Conservation (phyloP, 2,888 invertebrate genomes). For the Leptopilina drosophilae region DNA sequence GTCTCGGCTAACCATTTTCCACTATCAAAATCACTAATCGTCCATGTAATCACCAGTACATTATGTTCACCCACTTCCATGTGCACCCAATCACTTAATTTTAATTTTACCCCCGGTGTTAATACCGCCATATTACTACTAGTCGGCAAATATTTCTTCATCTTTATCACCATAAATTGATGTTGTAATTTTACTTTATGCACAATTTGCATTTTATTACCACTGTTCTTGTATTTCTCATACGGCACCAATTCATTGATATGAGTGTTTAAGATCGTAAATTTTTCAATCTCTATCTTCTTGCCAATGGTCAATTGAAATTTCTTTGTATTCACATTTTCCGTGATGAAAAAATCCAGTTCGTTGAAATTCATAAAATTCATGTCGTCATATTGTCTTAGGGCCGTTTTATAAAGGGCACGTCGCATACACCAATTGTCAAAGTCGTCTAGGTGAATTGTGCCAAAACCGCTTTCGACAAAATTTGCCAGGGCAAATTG, state of each 20-base stretch:
- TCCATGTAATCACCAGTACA: not conserved
- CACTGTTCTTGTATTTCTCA: no score
- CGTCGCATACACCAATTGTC: not conserved
- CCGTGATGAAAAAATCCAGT: not conserved
- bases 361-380: not conserved
- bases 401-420: not conserved
- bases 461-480: not conserved
- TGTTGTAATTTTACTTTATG: no score
- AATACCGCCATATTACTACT: no score
- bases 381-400: not conserved
- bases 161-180: no score
- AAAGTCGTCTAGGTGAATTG: not conserved
- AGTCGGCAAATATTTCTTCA: no score
- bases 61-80: not conserved
- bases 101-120: no score
- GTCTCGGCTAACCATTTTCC: not conserved
- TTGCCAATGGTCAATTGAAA: no score
- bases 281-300: no score
- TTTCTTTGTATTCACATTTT: not conserved
- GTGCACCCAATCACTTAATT: no score
- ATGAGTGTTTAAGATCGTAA: no score
- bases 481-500: not conserved
- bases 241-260: no score
- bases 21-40: not conserved
- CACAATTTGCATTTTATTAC: no score